phyloP scores from a whole-genome alignment of 2,888 invertebrate species.

The Sthenelais limicola region DNA sequence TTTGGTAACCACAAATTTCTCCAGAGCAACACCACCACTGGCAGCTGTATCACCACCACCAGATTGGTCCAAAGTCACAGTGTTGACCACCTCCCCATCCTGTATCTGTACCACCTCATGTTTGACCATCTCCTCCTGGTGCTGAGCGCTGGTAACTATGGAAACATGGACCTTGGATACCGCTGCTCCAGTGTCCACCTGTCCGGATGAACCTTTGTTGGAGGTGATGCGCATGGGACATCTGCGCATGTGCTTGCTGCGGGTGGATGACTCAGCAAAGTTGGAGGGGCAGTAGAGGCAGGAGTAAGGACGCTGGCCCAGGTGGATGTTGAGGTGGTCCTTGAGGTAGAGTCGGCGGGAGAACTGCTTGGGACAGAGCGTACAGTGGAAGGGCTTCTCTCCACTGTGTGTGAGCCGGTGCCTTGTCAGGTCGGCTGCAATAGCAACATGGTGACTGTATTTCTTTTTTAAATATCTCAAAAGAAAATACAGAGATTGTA shows the following conservation, averaged over 20 bases:
- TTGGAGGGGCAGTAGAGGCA: conserved; percentile 67
- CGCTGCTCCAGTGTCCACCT: no score
- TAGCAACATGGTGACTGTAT: no score
- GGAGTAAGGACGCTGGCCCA: conserved; percentile 68
- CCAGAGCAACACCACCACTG: neutral
- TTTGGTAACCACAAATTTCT: no score
- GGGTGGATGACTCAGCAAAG: conserved; percentile 65
- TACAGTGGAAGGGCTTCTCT: conserved; percentile 69
- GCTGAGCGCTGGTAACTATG: no score
- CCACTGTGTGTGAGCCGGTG: conserved; percentile 71
- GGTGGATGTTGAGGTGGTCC: conserved; percentile 72
- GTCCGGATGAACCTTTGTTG: no score
- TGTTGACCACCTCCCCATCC: neutral
- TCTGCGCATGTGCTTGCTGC: conserved; percentile 60
- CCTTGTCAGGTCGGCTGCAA: conserved; percentile 68
- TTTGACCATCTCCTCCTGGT: no score
- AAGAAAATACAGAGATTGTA: no score
- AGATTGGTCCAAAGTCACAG: no score
- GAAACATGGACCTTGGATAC: no score
- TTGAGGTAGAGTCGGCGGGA: conserved; percentile 72
- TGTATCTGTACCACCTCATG: neutral
- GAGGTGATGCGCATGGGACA: conserved; percentile 28
- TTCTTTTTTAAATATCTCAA: no score
- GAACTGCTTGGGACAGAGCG: conserved; percentile 70
- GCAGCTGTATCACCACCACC: no score